Evolutionary conservation across 2,113 vertebrate genomes (phyloP).

Genomic region (Argyrosomus japonicus): DNA sequence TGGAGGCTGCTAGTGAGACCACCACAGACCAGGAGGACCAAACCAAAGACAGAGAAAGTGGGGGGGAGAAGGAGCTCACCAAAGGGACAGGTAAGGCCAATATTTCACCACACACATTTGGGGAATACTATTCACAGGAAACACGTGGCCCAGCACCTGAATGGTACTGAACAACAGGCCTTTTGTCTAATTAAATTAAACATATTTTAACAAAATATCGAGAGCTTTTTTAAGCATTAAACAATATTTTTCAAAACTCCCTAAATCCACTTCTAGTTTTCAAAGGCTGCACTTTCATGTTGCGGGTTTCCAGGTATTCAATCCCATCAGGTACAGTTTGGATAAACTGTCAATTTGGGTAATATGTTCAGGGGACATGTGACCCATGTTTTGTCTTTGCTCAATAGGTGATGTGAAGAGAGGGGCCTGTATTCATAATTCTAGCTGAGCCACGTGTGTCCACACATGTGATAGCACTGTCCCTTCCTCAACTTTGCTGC

Average conservation of each 20-base stretch:
- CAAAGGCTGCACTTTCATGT: slow-evolving; percentile 25
- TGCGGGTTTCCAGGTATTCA: slow-evolving; percentile 49
- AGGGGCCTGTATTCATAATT: slow-evolving; percentile 62
- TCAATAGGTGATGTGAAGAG: slow-evolving; percentile 59
- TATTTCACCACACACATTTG: slow-evolving; percentile 75
- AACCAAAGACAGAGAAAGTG: slow-evolving; percentile 94
- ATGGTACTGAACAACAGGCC: slow-evolving; percentile 47
- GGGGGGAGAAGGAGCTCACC: slow-evolving; percentile 93
- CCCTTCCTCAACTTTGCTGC: slow-evolving; percentile 48
- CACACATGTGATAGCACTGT: slow-evolving; percentile 56
- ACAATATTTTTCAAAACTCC: slow-evolving; percentile 49
- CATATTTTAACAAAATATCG: slow-evolving; percentile 61
- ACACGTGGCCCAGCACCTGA: slow-evolving; percentile 48
- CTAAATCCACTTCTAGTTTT: slow-evolving; percentile 51
- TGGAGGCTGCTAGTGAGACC: slow-evolving; percentile 92
- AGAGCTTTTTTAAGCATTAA: slow-evolving; percentile 47
- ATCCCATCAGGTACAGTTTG: slow-evolving; percentile 56
- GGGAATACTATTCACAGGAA: slow-evolving; percentile 44
- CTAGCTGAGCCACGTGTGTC: slow-evolving; percentile 61
- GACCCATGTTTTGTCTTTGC: slow-evolving; percentile 69
- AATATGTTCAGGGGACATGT: slow-evolving; percentile 73
- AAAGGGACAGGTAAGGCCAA: slow-evolving; percentile 93
- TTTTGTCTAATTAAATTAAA: slow-evolving; percentile 63
- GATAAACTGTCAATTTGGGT: slow-evolving; percentile 59
- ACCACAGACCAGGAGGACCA: slow-evolving; percentile 93